Evolutionary conservation across 2,113 vertebrate species (phyloP).

Genomic region (Apeltes quadracus): DNA sequence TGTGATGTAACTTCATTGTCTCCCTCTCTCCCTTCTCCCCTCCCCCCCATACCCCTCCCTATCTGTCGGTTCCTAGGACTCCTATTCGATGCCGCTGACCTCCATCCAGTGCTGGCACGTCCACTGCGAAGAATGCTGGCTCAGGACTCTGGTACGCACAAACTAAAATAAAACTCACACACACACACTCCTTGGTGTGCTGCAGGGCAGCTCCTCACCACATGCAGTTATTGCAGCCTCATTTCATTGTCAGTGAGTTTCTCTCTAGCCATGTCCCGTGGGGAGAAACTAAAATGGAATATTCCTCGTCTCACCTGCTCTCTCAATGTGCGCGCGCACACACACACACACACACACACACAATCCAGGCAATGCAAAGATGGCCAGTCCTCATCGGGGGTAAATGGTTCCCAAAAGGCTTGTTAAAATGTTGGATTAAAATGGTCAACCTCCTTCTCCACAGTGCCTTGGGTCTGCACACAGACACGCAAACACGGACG

Average conservation of each 20-base stretch:
- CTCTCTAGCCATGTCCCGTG: constrained; percentile 47
- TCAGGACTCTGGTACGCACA: constrained; percentile 94
- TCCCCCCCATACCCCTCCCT: background rate
- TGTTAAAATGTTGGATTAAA: constrained; percentile 70
- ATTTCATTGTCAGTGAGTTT: constrained; percentile 63
- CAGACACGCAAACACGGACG: constrained; percentile 20
- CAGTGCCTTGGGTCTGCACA: constrained; percentile 29
- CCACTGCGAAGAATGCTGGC: constrained; percentile 99
- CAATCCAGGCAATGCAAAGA: constrained; percentile 43
- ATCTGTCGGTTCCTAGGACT: constrained; percentile 82
- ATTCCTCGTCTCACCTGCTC: constrained; percentile 64
- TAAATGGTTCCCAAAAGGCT: constrained; percentile 68
- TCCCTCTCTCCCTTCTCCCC: too few species aligned
- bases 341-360: constrained; percentile 27
- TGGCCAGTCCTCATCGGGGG: constrained; percentile 37
- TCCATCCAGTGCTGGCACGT: constrained; percentile 99
- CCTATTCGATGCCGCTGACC: constrained; percentile 97
- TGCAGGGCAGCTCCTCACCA: constrained; percentile 43
- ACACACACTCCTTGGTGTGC: constrained; percentile 4
- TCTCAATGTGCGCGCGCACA: constrained; percentile 19
- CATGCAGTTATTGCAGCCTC: constrained; percentile 56
- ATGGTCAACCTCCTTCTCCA: constrained; percentile 56
- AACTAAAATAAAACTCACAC: background rate
- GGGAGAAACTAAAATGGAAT: constrained; percentile 65
- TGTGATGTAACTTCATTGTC: background rate